A percentile compares a stretch with the other conserved stretches of the same genome.
These are phyloP conservation scores for Pycnomerus fuliginosus DNA, from an alignment of 2,888 invertebrate species.

Conservation along the genomic window DNA sequence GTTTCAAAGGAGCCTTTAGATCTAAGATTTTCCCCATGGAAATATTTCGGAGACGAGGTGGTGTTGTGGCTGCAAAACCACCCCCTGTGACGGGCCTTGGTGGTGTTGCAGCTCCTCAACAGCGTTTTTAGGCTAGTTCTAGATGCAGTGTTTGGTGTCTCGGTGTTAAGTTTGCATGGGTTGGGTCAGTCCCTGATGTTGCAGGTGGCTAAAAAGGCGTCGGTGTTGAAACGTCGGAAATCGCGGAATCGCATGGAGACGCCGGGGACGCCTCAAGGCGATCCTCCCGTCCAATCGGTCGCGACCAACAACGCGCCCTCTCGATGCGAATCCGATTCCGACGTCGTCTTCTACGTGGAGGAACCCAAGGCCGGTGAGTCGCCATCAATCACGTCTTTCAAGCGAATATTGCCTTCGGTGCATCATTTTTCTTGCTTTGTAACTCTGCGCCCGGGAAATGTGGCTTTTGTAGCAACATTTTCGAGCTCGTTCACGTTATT, in stretches of 20 bases:
- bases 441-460: no score
- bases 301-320: slow-evolving; percentile 31
- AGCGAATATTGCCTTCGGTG: no score
- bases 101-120: no score
- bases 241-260: slow-evolving; percentile 67
- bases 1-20: no score
- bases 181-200: slow-evolving; percentile 68
- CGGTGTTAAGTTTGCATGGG: slow-evolving; percentile 52
- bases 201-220: slow-evolving; percentile 74
- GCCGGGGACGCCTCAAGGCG: slow-evolving; percentile 39
- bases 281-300: slow-evolving; percentile 29
- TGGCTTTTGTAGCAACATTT: no score
- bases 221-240: slow-evolving; percentile 69
- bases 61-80: no score
- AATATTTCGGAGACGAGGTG: no score
- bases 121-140: slow-evolving; percentile 46
- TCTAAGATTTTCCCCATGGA: no score
- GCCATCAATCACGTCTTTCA: no score
- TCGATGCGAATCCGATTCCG: slow-evolving; percentile 61
- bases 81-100: no score
- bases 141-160: slow-evolving; percentile 53
- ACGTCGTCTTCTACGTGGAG: slow-evolving; percentile 66
- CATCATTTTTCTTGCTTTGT: no score
- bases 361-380: slow-evolving; percentile 62
- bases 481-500: no score